A percentile compares a stretch with the other conserved stretches of the same genome.
These are phyloP conservation scores for Cyprinella venusta DNA, from an alignment of 2,797 vertebrate species.

Conservation along the genomic window DNA sequence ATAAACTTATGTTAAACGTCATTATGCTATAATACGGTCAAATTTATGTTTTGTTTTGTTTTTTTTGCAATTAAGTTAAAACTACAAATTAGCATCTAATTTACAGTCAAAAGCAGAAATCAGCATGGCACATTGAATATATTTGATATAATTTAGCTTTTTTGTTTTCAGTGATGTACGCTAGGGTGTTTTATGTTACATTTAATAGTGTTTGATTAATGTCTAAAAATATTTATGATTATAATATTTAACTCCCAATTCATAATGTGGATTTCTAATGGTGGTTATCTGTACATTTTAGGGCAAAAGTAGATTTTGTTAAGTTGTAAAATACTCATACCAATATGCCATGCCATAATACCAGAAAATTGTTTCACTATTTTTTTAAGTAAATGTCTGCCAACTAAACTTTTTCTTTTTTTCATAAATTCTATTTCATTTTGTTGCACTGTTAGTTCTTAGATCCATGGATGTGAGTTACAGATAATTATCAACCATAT, in stretches of 20 bases:
- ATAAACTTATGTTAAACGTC: background rate
- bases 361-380: background rate
- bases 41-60: background rate
- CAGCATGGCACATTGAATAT: background rate
- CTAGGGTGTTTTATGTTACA: background rate
- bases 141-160: background rate
- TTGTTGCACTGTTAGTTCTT: background rate
- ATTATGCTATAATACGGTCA: background rate
- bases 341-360: background rate
- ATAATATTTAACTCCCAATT: background rate
- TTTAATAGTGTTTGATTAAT: no score
- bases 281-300: background rate
- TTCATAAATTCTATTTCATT: background rate
- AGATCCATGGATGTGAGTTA: background rate
- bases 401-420: background rate
- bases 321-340: background rate
- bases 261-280: background rate
- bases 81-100: background rate
- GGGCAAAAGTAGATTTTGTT: background rate
- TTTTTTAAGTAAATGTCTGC: background rate
- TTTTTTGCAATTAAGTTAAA: background rate
- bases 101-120: background rate
- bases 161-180: background rate
- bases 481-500: background rate
- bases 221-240: conserved; percentile 1